Evolutionary conservation across 1,140 invertebrate species (phyloP).

Genomic region (Orussus abietinus): DNA sequence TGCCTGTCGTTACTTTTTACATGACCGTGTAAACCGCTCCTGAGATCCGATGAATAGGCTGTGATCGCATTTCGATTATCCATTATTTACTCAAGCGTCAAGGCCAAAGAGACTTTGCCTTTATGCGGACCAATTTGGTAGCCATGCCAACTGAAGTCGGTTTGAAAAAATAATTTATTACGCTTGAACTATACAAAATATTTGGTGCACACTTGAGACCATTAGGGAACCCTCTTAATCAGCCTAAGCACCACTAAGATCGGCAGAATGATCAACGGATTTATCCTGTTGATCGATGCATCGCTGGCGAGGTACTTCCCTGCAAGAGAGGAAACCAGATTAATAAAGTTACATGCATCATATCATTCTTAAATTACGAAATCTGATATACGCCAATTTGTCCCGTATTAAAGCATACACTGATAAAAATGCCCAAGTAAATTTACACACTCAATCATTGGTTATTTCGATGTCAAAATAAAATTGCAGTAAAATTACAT

Average conservation of each 20-base stretch:
- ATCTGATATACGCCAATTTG: no score
- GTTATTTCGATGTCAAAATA: no score
- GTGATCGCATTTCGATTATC: no score
- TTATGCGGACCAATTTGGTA: no score
- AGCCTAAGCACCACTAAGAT: constrained; percentile 19
- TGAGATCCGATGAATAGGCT: neutral
- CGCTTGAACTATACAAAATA: constrained; percentile 26
- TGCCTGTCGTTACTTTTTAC: neutral
- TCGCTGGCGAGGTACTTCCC: constrained; percentile 44
- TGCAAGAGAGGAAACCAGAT: constrained; percentile 26
- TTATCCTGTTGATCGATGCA: constrained; percentile 6
- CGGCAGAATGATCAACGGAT: constrained; percentile 14
- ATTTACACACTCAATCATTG: no score
- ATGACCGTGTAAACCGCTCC: neutral
- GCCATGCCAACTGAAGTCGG: neutral
- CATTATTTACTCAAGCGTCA: no score
- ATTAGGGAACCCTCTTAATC: constrained; percentile 11
- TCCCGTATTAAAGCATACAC: no score
- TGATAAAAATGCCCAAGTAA: no score
- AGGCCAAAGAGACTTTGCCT: no score
- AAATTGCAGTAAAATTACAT: no score
- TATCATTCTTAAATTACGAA: no score
- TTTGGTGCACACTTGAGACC: constrained; percentile 13
- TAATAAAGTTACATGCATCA: constrained; percentile 3
- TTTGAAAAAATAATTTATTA: constrained; percentile 41